These are phyloP conservation scores for Tokudaia tokunoshimensis DNA, from an alignment of 2,797 vertebrate species.

Conservation along the genomic window DNA sequence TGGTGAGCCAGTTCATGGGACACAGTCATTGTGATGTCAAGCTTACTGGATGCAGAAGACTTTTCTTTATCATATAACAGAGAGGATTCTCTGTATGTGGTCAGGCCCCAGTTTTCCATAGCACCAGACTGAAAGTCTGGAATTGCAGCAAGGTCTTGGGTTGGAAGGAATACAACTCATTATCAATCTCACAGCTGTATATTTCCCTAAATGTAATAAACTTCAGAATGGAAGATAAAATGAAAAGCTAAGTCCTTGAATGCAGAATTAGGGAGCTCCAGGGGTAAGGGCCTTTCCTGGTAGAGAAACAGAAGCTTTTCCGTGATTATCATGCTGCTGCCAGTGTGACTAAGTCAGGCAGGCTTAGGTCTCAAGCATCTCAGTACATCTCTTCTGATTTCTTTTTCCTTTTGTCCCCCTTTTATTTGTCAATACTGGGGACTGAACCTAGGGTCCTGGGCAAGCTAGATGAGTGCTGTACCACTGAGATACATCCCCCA, in stretches of 20 bases:
- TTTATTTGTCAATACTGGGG: background rate
- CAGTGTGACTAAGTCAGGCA: background rate
- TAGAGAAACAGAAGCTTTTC: background rate
- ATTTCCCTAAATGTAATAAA: background rate
- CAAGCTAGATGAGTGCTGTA: background rate
- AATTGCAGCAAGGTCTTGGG: slow-evolving; percentile 94
- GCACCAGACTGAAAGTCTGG: slow-evolving; percentile 96
- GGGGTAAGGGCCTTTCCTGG: background rate
- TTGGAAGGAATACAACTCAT: background rate
- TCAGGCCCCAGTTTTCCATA: slow-evolving; percentile 98
- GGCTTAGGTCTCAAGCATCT: background rate
- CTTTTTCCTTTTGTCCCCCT: background rate
- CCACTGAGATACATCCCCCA: background rate
- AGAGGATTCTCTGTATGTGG: slow-evolving; percentile 93
- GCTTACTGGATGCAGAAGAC: slow-evolving; percentile 93
- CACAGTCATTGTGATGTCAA: slow-evolving; percentile 92
- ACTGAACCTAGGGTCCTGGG: background rate
- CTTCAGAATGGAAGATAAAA: background rate
- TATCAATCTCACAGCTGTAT: background rate
- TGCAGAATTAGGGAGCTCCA: background rate
- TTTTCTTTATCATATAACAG: slow-evolving; percentile 92
- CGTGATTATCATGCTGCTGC: background rate
- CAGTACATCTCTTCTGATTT: background rate
- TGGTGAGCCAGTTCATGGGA: slow-evolving; percentile 97
- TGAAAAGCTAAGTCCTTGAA: background rate